A percentile compares a stretch with the other conserved stretches of the same genome.
Evolutionary conservation across 92 coral and sea anemone genomes (phyloP).

Genomic region (Palythoa heliodiscus): DNA sequence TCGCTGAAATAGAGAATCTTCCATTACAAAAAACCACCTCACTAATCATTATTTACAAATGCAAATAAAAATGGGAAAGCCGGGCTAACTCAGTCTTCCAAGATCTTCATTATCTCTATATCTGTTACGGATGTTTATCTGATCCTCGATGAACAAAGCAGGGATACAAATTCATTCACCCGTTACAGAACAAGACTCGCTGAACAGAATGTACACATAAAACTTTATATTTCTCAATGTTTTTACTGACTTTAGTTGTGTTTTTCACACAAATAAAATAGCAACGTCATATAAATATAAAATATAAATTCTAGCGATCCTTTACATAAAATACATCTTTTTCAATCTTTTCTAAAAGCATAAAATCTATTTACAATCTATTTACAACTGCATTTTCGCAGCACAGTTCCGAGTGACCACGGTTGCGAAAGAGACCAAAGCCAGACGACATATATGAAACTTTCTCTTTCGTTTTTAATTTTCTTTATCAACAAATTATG

Average conservation of each 20-base stretch:
- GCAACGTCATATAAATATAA: conserved; percentile 62
- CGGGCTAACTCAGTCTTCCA: no score
- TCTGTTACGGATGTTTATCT: not conserved
- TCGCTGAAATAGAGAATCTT: not conserved
- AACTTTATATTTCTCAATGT: not conserved
- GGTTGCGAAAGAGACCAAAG: conserved; percentile 22
- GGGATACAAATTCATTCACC: not conserved
- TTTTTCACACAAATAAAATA: conserved; percentile 64
- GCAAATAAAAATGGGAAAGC: not conserved
- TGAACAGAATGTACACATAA: not conserved
- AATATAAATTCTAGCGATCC: conserved; percentile 65
- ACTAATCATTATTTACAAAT: not conserved
- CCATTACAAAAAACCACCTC: not conserved
- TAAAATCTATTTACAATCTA: conserved; percentile 46
- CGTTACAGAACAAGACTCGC: conserved; percentile 1
- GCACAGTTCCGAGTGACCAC: not conserved
- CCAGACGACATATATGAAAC: not conserved
- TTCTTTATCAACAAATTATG: not conserved
- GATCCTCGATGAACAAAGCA: not conserved
- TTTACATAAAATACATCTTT: conserved; percentile 86
- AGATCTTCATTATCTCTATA: not conserved
- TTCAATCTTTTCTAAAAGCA: conserved; percentile 47
- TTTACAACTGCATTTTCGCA: conserved; percentile 20
- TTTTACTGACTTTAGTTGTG: conserved; percentile 51
- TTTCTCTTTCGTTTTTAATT: not conserved